phyloP scores from a whole-genome alignment of 2,113 vertebrate genomes.

The Pseudonaja textilis region DNA sequence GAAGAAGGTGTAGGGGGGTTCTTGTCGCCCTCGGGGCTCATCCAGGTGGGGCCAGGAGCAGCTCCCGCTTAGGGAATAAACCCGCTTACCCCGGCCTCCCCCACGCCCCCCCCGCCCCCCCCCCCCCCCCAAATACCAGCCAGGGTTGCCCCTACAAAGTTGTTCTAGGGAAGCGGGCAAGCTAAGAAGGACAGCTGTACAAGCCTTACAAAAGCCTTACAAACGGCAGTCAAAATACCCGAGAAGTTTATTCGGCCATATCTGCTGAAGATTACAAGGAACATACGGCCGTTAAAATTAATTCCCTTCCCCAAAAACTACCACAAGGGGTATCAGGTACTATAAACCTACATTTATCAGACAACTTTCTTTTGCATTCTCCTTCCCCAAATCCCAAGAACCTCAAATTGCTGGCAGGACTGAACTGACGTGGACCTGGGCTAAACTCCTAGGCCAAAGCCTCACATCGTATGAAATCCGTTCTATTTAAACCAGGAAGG shows the following conservation, averaged over 20 bases:
- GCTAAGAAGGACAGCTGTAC: too few relatives aligned
- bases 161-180: neutral
- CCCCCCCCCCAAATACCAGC: neutral
- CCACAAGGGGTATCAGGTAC: neutral
- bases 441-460: too few relatives aligned
- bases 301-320: neutral
- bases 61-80: too few relatives aligned
- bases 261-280: too few relatives aligned
- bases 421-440: neutral
- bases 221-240: neutral
- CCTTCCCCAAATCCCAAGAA: neutral
- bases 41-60: neutral
- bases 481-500: neutral
- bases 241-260: neutral
- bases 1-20: too few relatives aligned
- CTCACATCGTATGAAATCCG: neutral
- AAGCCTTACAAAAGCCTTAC: neutral
- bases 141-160: neutral
- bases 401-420: neutral
- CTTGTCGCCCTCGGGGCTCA: too few relatives aligned
- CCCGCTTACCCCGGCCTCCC: neutral
- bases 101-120: rapidly evolving
- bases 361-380: neutral
- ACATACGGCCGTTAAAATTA: neutral
- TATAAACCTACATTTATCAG: neutral